Evolutionary conservation across 2,113 vertebrate species (phyloP).

Genomic region (Mohoua ochrocephala): DNA sequence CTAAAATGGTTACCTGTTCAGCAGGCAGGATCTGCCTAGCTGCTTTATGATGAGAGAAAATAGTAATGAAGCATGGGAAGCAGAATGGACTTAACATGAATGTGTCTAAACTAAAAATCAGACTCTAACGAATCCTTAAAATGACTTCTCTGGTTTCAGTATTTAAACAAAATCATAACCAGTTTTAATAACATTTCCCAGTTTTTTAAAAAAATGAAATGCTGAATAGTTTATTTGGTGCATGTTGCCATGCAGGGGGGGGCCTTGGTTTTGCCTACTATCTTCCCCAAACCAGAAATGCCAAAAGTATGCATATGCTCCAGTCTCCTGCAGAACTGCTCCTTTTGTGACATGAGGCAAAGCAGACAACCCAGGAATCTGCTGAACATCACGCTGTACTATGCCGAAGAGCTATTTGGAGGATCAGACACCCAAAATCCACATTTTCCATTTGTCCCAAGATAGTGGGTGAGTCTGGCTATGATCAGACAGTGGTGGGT

Average conservation of each 20-base stretch:
- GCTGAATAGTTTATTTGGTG: background rate
- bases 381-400: background rate
- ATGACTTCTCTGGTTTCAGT: background rate
- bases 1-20: background rate
- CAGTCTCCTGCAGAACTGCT: background rate
- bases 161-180: background rate
- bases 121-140: background rate
- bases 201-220: background rate
- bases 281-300: background rate
- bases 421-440: background rate
- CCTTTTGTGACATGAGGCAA: background rate
- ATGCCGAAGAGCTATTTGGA: background rate
- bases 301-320: background rate
- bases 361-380: background rate
- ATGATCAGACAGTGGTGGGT: background rate
- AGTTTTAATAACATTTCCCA: background rate
- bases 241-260: fast-evolving
- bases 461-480: background rate
- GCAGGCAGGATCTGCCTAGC: background rate
- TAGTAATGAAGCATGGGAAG: background rate
- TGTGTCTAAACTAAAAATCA: background rate
- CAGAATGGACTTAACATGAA: background rate
- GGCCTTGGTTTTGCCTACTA: background rate
- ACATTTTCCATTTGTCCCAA: background rate
- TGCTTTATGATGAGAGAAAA: background rate